Evolutionary conservation across 2,113 vertebrate genomes (phyloP).

Genomic region (Solea senegalensis): DNA sequence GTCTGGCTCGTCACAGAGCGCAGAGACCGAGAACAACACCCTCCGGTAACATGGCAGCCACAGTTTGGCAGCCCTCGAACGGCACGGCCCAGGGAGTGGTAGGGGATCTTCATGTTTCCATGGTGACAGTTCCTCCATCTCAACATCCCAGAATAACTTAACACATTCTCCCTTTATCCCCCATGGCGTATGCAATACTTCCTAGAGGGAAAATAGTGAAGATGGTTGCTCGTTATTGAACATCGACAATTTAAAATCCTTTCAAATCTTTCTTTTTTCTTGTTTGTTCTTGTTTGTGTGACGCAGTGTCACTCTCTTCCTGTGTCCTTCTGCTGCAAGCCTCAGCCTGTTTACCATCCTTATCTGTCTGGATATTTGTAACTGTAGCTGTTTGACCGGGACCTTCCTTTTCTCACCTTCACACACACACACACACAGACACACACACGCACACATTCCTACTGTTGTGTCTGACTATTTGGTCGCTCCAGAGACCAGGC

Average conservation of each 20-base stretch:
- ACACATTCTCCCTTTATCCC: conserved; percentile 62
- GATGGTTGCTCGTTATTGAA: background rate
- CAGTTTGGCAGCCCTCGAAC: conserved; percentile 57
- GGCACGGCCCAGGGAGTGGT: conserved; percentile 60
- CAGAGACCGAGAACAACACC: conserved; percentile 51
- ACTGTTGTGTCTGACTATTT: conserved; percentile 76
- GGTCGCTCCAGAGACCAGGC: conserved; percentile 78
- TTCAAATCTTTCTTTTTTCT: background rate
- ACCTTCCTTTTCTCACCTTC: conserved; percentile 43
- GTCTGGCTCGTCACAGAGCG: conserved; percentile 37
- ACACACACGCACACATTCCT: conserved; percentile 47
- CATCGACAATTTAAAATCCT: conserved; percentile 22
- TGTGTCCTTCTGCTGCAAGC: conserved; percentile 19
- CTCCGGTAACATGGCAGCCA: conserved; percentile 55
- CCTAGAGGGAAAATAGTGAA: conserved; percentile 54
- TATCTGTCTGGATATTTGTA: conserved; percentile 53
- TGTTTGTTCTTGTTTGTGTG: background rate
- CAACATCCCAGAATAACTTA: conserved; percentile 73
- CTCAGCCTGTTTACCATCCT: conserved; percentile 37
- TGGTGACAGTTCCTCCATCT: conserved; percentile 57
- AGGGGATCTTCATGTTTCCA: conserved; percentile 69
- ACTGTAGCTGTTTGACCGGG: conserved; percentile 49
- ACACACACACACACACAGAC: conserved; percentile 24
- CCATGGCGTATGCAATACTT: conserved; percentile 55
- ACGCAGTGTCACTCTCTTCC: conserved; percentile 12